Evolutionary conservation across 2,888 invertebrate genomes (phyloP).

Genomic region (Branchellion lobata): DNA sequence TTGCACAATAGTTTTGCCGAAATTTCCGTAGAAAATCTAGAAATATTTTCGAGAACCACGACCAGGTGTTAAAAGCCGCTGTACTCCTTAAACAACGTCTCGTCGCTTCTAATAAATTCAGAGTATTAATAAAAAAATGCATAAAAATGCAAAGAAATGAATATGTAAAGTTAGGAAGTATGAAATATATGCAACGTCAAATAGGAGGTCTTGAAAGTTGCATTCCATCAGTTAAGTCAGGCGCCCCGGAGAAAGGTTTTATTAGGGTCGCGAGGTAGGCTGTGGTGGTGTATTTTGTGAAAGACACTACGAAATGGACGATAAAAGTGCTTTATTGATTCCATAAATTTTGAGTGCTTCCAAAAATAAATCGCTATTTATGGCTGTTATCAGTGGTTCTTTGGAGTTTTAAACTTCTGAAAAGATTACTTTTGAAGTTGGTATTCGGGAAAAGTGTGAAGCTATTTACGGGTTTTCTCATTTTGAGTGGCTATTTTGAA

Average conservation of each 20-base stretch:
- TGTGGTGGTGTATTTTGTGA: not conserved
- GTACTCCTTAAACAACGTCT: not conserved
- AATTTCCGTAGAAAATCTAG: no score
- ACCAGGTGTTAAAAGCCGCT: no score
- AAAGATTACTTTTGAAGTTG: not conserved
- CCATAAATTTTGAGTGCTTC: not conserved
- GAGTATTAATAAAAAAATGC: not conserved
- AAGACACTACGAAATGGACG: not conserved
- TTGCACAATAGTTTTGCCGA: no score
- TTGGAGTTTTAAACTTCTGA: no score
- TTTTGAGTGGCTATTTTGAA: no score
- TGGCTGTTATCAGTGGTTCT: no score
- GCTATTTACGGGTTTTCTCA: not conserved
- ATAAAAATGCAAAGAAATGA: not conserved
- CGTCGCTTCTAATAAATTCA: not conserved
- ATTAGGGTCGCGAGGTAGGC: not conserved
- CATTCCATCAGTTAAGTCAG: constrained; percentile 5
- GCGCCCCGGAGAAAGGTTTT: not conserved
- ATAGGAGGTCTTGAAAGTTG: not conserved
- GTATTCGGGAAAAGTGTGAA: not conserved
- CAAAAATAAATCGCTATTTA: not conserved
- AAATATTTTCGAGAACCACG: no score
- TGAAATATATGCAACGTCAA: not conserved
- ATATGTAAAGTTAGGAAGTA: not conserved
- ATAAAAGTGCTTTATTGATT: not conserved